Evolutionary conservation across 2,888 invertebrate genomes (phyloP), one percentile per base, ranked within the genome.

Genomic region (Chymomyza amoena): DNA sequence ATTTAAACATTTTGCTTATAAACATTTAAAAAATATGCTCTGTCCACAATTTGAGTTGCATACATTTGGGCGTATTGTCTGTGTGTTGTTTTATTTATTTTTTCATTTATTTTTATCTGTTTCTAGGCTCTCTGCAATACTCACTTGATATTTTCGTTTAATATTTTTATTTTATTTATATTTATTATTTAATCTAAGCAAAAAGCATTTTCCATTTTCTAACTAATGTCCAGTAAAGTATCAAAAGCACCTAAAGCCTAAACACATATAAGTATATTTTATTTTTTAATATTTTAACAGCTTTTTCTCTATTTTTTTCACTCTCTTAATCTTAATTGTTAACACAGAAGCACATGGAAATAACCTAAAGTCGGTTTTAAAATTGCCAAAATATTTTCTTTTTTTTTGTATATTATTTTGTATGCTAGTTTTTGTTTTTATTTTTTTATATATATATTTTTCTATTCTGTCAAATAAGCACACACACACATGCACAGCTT

Each of bases 41-140:
- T 77, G 66, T 74, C 77, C 84, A 89, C 76, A 84, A 88, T 89
- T 89, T 75, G 70, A 86, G 80, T 89, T 86, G 83, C 88, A 87
- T 86, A 76, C 84, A 76, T 75, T 70, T 72, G 72, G 75, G 77
- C 75, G 86, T 84, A 81, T 84, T 84, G 84, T 87, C 83, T 79
- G 79, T 77, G 84, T 83, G 73, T 81, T 56, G 36, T 63, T 32
- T 59, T 39, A 51, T 60, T 7, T 1, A 10, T 25, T 4, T 4
- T 25, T 61, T 10, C 13, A 32, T 28, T 67, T 25, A 25, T 4
- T 25, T 61, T 10, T 20, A 32, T 28, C 68, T 68, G 60, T 61
- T 51, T 73, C 65, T 66, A 68, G 71, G 61, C 68, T 64, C 68
- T 64, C 75, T 67, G 61, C 64, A 69, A 66, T 65, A 71, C 51